A percentile compares a stretch with the other conserved stretches of the same genome.
Conservation (phyloP, 2,797 vertebrate species). For the Gouania willdenowi region DNA sequence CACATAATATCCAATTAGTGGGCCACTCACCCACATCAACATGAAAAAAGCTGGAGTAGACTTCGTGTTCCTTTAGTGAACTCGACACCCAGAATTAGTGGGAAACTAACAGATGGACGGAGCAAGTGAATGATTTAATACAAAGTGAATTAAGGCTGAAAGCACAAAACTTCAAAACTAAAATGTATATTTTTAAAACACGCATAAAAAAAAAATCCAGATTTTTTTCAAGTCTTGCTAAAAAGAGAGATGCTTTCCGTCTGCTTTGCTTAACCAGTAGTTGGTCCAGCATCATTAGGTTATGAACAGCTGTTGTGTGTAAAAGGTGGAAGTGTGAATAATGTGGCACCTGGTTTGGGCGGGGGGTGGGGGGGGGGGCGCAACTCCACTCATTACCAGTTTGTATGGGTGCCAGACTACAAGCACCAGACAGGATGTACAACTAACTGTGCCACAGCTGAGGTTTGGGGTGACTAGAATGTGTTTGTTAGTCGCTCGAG, state of each 20-base stretch:
- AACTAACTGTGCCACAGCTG: constrained; percentile 46
- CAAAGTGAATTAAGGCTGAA: background rate
- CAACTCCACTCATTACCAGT: constrained; percentile 55
- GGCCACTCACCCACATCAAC: constrained; percentile 41
- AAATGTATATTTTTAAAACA: constrained; percentile 19
- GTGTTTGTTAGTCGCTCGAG: constrained; percentile 20
- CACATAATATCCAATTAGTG: constrained; percentile 41
- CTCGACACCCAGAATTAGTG: constrained; percentile 12
- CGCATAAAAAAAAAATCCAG: background rate
- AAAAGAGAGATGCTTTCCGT: constrained; percentile 26
- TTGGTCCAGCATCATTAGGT: constrained; percentile 58
- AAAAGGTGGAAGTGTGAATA: constrained; percentile 69
- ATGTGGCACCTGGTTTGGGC: constrained; percentile 65
- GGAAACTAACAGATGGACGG: no score
- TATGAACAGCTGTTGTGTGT: constrained; percentile 71
- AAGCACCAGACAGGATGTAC: constrained; percentile 49
- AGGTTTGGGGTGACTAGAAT: constrained; percentile 30
- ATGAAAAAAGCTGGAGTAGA: constrained; percentile 33
- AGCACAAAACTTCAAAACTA: constrained; percentile 10
- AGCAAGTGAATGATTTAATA: no score
- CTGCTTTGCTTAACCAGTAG: constrained; percentile 31
- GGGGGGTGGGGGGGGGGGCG: constrained; percentile 23
- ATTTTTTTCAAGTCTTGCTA: constrained; percentile 26
- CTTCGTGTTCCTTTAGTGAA: constrained; percentile 32
- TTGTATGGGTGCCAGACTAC: constrained; percentile 58